These are phyloP conservation scores for Synchiropus splendidus DNA, from an alignment of 2,113 vertebrate species.

Conservation along the genomic window DNA sequence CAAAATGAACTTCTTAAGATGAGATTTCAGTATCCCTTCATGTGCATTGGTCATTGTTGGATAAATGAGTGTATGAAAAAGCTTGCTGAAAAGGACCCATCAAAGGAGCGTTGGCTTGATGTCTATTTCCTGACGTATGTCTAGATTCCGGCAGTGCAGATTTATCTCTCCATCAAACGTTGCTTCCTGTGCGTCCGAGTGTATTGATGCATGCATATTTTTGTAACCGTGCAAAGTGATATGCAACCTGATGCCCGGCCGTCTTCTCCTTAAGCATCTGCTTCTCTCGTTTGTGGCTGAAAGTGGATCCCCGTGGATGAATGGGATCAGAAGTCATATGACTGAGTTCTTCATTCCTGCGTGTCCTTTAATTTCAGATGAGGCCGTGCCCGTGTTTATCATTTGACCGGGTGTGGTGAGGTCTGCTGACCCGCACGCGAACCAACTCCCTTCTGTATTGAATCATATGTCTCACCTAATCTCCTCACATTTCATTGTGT, in stretches of 20 bases:
- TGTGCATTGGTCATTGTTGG: too few relatives aligned
- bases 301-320: conserved; percentile 29
- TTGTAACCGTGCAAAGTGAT: conserved; percentile 6
- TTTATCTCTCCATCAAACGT: conserved; percentile 10
- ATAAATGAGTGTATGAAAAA: too few relatives aligned
- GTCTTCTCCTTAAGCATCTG: conserved; percentile 41
- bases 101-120: too few relatives aligned
- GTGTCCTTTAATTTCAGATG: background rate
- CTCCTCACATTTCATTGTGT: too few relatives aligned
- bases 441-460: conserved; percentile 11
- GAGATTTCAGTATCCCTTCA: too few relatives aligned
- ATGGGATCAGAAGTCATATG: conserved; percentile 34
- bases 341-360: conserved; percentile 22
- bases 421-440: background rate
- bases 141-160: background rate
- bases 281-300: conserved; percentile 30
- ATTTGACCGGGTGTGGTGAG: conserved; percentile 16
- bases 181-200: conserved; percentile 10
- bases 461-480: too few relatives aligned
- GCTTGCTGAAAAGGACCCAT: too few relatives aligned
- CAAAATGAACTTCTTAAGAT: too few relatives aligned
- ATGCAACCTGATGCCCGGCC: conserved; percentile 32
- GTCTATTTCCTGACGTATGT: too few relatives aligned
- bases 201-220: conserved; percentile 16
- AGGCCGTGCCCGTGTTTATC: too few relatives aligned